A percentile compares a stretch with the other conserved stretches of the same genome.
Evolutionary conservation across 2,113 vertebrate genomes (phyloP).

Genomic region (Greenwoodochromis staneri): DNA sequence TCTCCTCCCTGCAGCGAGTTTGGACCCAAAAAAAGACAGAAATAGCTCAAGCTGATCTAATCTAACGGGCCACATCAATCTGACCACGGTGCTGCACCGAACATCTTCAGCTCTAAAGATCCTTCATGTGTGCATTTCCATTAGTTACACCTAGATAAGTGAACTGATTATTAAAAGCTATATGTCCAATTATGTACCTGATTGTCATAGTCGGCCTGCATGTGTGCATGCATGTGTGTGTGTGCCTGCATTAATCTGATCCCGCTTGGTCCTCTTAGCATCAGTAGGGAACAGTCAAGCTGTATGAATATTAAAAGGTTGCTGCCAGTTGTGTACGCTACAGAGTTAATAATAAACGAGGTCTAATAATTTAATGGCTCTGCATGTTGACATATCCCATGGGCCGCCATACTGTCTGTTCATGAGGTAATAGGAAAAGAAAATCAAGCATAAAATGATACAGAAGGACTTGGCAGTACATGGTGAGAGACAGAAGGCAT

Average conservation of each 20-base stretch:
- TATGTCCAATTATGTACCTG: not conserved
- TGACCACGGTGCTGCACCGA: not conserved
- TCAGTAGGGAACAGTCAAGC: slow-evolving; percentile 33
- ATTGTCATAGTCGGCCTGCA: not conserved
- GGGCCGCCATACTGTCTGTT: slow-evolving; percentile 36
- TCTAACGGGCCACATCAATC: slow-evolving; percentile 3
- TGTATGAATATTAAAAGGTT: slow-evolving; percentile 66
- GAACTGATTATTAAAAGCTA: not conserved
- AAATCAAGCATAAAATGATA: slow-evolving; percentile 19
- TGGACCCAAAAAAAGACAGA: slow-evolving; percentile 19
- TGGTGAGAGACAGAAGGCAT: not conserved
- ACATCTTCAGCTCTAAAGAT: not conserved
- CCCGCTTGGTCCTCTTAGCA: slow-evolving; percentile 36
- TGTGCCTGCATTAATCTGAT: slow-evolving; percentile 9
- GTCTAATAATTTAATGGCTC: slow-evolving; percentile 66
- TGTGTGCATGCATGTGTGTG: not conserved
- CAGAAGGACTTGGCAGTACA: slow-evolving; percentile 16
- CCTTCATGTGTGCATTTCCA: not conserved
- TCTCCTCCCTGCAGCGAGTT: slow-evolving; percentile 17
- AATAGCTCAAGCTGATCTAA: slow-evolving; percentile 28
- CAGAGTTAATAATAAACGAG: slow-evolving; percentile 67
- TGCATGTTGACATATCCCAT: slow-evolving; percentile 56
- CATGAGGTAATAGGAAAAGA: slow-evolving; percentile 22
- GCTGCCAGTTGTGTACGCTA: slow-evolving; percentile 35
- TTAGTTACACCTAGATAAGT: not conserved